Percentiles rank a stretch among this genome's conserved stretches.
Conservation (phyloP, 2,113 vertebrate genomes). For the Pyxicephalus adspersus region DNA sequence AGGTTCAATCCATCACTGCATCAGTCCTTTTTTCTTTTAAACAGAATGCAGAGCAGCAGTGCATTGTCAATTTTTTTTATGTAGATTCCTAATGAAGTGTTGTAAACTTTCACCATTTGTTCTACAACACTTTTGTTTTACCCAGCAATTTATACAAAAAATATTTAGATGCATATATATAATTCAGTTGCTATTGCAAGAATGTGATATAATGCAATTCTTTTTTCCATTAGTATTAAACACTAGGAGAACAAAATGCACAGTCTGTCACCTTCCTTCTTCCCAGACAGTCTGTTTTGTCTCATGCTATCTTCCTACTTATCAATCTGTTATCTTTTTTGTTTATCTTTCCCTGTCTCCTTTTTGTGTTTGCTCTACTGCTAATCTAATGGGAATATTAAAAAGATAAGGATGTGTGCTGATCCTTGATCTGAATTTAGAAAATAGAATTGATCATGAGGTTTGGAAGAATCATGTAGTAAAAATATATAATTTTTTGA, state of each 20-base stretch:
- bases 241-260: constrained; percentile 19
- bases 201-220: not conserved
- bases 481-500: not conserved
- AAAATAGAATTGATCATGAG: not conserved
- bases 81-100: too few relatives aligned
- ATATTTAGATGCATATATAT: not conserved
- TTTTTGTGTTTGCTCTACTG: constrained; percentile 46
- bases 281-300: constrained; percentile 36
- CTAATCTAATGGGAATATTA: constrained; percentile 55
- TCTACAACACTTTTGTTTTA: not conserved
- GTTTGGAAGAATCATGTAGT: not conserved
- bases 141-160: not conserved
- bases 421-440: constrained; percentile 14
- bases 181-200: not conserved
- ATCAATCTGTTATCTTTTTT: constrained; percentile 55
- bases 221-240: constrained; percentile 3
- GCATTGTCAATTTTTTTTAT: too few relatives aligned
- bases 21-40: constrained; percentile 6
- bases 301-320: constrained; percentile 52
- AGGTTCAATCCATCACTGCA: too few relatives aligned
- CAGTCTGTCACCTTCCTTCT: constrained; percentile 29
- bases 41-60: not conserved
- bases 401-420: constrained; percentile 48
- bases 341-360: constrained; percentile 50
- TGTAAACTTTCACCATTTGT: not conserved